Evolutionary conservation across 2,888 invertebrate species (phyloP).

Genomic region (Drosophila algonquin): DNA sequence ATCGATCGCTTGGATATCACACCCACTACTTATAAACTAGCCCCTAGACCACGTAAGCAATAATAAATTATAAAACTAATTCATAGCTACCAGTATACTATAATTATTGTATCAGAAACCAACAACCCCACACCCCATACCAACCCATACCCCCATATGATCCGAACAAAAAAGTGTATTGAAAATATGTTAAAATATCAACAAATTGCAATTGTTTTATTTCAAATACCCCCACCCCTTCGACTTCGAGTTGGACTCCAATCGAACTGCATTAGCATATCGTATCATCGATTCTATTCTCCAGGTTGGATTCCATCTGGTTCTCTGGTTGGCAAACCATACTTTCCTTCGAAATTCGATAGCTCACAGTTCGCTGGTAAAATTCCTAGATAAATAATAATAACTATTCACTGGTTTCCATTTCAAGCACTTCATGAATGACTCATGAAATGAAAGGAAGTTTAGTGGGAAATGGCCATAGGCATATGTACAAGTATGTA

Average conservation of each 20-base stretch:
- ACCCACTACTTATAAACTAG: conserved; percentile 46
- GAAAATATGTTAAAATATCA: conserved; percentile 73
- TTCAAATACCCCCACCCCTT: not conserved
- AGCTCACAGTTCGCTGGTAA: conserved; percentile 32
- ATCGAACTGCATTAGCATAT: conserved; percentile 1
- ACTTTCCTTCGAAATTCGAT: conserved; percentile 59
- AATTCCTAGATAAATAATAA: conserved; percentile 50
- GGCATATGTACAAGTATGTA: conserved; percentile 18
- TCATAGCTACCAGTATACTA: conserved; percentile 36
- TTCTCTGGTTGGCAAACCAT: conserved; percentile 55
- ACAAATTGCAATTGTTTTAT: conserved; percentile 39
- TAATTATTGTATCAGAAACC: conserved; percentile 52
- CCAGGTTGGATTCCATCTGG: conserved; percentile 57
- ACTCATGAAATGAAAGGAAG: conserved; percentile 33
- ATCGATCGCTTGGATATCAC: conserved; percentile 58
- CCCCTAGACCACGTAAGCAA: conserved; percentile 68
- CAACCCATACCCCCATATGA: conserved; percentile 31
- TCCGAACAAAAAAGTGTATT: conserved; percentile 59
- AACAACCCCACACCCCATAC: conserved; percentile 35
- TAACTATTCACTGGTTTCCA: conserved; percentile 34
- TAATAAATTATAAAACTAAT: conserved; percentile 70
- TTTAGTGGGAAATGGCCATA: conserved; percentile 11
- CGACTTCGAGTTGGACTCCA: too few relatives aligned
- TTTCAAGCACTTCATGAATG: conserved; percentile 42
- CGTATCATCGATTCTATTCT: too few relatives aligned